A percentile compares a stretch with the other conserved stretches of the same genome.
phyloP scores from a whole-genome alignment of 2,888 invertebrate genomes.

The Ornithoptera priamus region DNA sequence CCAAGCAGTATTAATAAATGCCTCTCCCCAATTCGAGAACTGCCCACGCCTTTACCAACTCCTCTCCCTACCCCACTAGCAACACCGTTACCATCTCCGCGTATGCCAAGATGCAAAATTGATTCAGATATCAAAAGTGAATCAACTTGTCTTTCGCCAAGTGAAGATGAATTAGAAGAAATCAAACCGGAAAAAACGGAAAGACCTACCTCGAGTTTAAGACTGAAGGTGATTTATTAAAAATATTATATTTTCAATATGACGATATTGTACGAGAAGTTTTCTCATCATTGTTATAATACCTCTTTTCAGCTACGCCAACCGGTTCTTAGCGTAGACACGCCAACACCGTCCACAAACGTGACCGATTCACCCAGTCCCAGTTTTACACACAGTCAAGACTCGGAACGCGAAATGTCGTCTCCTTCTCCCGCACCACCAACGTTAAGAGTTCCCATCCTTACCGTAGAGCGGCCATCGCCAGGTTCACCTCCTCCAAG shows the following conservation, averaged over 20 bases:
- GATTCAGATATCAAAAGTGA: conserved; percentile 57
- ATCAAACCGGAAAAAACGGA: conserved; percentile 60
- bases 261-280: too few species aligned
- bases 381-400: conserved; percentile 70
- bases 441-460: conserved; percentile 81
- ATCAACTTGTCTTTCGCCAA: conserved; percentile 59
- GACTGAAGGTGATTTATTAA: conserved; percentile 54
- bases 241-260: background rate
- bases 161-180: conserved; percentile 72
- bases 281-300: too few species aligned
- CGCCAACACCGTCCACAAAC: conserved; percentile 71
- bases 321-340: conserved; percentile 67
- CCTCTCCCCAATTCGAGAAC: conserved; percentile 88
- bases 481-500: conserved; percentile 83
- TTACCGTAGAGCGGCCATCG: conserved; percentile 84
- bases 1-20: conserved; percentile 87
- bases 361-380: conserved; percentile 73
- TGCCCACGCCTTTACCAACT: conserved; percentile 86
- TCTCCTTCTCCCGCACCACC: conserved; percentile 72
- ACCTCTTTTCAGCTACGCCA: conserved; percentile 69
- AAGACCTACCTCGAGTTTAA: conserved; percentile 57
- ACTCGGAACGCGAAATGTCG: conserved; percentile 68
- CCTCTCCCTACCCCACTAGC: conserved; percentile 82
- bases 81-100: conserved; percentile 81
- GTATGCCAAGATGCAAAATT: conserved; percentile 65